phyloP scores from a whole-genome alignment of 2,888 invertebrate genomes.

The Cheilosia variabilis region DNA sequence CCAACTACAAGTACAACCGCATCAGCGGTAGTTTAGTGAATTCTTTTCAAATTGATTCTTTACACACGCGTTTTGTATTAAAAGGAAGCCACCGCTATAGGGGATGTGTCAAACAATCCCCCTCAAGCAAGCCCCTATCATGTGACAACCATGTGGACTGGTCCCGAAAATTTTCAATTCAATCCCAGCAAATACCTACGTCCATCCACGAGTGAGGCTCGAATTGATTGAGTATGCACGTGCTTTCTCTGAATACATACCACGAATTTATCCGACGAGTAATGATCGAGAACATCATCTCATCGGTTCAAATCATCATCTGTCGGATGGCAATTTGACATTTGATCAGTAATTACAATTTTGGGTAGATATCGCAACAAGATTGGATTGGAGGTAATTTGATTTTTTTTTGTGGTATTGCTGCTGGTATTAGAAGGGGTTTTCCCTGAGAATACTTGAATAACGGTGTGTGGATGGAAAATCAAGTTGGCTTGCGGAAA shows the following conservation, averaged over 20 bases:
- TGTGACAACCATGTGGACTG: conserved; percentile 22
- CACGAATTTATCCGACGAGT: background rate
- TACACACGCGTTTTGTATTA: conserved; percentile 46
- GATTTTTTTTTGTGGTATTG: background rate
- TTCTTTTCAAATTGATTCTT: conserved; percentile 43
- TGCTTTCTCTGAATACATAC: background rate
- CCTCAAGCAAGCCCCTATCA: conserved; percentile 28
- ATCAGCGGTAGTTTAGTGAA: conserved; percentile 25
- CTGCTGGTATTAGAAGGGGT: background rate
- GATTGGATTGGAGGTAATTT: background rate
- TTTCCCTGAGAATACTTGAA: background rate
- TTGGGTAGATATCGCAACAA: background rate
- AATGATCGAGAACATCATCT: background rate
- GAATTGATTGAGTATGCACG: background rate
- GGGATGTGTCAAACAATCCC: conserved; percentile 4
- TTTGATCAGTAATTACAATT: background rate
- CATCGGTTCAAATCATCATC: too few relatives aligned
- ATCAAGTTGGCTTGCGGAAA: background rate
- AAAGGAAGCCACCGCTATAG: conserved; percentile 6
- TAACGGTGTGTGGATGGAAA: background rate
- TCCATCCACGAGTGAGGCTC: background rate
- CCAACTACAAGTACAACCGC: background rate
- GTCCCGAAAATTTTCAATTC: conserved; percentile 7
- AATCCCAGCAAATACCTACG: background rate
- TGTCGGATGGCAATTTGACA: background rate